These are phyloP conservation scores for Drosophila rufa DNA, from an alignment of 1,140 invertebrate genomes.

Conservation along the genomic window DNA sequence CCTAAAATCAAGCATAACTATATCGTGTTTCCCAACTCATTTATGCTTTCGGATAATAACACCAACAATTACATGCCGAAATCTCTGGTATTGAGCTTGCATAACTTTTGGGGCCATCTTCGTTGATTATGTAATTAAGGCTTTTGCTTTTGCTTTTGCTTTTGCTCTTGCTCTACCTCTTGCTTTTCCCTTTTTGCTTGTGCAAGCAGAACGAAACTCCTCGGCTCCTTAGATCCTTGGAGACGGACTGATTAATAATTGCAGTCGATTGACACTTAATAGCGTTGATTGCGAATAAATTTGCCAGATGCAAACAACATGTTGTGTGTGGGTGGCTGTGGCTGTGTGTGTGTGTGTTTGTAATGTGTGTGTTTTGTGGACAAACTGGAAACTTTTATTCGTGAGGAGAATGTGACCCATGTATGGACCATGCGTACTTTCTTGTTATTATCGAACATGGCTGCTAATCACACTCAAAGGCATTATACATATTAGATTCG, in stretches of 20 bases:
- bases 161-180: neutral
- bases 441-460: slow-evolving; percentile 53
- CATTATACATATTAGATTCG: slow-evolving; percentile 61
- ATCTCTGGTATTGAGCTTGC: slow-evolving; percentile 17
- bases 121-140: slow-evolving; percentile 39
- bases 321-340: neutral
- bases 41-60: neutral
- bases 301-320: slow-evolving; percentile 12
- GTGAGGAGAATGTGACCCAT: neutral
- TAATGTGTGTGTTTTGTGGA: neutral
- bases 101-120: slow-evolving; percentile 24
- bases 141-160: neutral
- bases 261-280: slow-evolving; percentile 49
- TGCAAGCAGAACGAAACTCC: neutral
- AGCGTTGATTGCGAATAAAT: slow-evolving; percentile 46
- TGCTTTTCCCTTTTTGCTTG: neutral
- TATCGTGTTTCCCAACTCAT: neutral
- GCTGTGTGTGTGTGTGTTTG: too few species aligned
- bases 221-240: slow-evolving; percentile 29
- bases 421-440: slow-evolving; percentile 10
- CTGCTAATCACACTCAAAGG: slow-evolving; percentile 68
- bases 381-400: slow-evolving; percentile 5
- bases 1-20: neutral
- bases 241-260: slow-evolving; percentile 53
- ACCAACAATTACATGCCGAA: slow-evolving; percentile 18